phyloP scores from a whole-genome alignment of 2,888 invertebrate species.

The Cataglyphis rosenhaueri region DNA sequence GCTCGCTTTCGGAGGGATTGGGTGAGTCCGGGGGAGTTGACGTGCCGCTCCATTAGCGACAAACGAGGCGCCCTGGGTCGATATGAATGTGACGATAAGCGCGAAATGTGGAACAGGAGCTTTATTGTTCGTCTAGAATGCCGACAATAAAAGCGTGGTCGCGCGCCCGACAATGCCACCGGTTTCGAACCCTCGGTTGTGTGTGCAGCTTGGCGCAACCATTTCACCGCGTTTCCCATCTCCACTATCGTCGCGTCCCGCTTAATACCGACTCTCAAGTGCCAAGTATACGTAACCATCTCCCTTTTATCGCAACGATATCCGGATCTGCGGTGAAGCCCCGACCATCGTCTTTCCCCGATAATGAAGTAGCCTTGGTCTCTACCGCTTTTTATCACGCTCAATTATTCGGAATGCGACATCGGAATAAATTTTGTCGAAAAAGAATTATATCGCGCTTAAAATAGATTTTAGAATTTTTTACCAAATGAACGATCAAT shows the following conservation, averaged over 20 bases:
- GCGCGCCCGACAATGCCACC: constrained; percentile 71
- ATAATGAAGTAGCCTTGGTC: constrained; percentile 27
- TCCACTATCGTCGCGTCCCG: neutral
- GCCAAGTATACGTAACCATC: constrained; percentile 38
- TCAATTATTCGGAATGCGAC: neutral
- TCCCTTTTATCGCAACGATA: constrained; percentile 68
- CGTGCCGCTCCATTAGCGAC: constrained; percentile 77
- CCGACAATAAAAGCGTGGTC: constrained; percentile 76
- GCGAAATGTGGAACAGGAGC: constrained; percentile 73
- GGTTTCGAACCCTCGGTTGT: constrained; percentile 46
- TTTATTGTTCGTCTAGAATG: constrained; percentile 80
- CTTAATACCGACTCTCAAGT: constrained; percentile 45
- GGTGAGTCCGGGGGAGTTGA: constrained; percentile 28
- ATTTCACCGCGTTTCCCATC: constrained; percentile 7
- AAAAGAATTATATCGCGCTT: neutral
- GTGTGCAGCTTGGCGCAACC: constrained; percentile 26
- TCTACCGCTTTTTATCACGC: neutral
- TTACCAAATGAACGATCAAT: neutral
- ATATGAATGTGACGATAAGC: constrained; percentile 77
- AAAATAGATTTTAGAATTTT: neutral
- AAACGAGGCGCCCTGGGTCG: constrained; percentile 74
- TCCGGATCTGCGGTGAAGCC: constrained; percentile 54
- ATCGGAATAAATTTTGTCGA: constrained; percentile 3
- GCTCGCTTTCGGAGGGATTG: neutral
- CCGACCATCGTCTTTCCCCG: constrained; percentile 21